Evolutionary conservation across 2,797 vertebrate species (phyloP), one percentile per base, ranked within the genome.

Genomic region (Lutjanus campechanus): DNA sequence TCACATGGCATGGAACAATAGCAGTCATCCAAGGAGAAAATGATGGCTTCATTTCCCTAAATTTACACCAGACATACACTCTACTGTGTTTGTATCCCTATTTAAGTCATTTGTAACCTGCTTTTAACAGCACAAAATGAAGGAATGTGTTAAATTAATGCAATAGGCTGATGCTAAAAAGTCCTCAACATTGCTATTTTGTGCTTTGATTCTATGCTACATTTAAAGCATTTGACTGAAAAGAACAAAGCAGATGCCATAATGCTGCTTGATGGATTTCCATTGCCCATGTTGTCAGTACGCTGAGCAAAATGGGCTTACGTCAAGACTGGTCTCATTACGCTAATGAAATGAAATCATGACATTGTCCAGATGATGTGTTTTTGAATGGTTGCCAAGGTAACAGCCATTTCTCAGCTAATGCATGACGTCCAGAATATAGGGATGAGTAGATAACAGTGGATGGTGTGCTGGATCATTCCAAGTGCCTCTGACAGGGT

Each of bases 361-460:
- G 76, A 84, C 82, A 81, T 84, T 81, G 85, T 91, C 84, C 77
- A 84, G 86, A 88, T 79, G 68, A 85, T 84, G 73, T 79, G 76
- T 87, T 83, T 90, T 82, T 61, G 6, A 81, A 61, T 60, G 69
- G 89, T 91, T 93, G 76, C 84, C 87, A 90, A 8, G 89, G 87
- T 79, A 89, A 89, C 82, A 56, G 63, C 44, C 66, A 72, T 83
- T 85, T 88, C 58, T 81, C 71, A 58, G 72, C 49, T 73, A 83
- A 83, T 83, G 73, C 73, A 85, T 56, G 41, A 80, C 75, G 72
- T 81, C 73, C 61, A 88, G 72, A 80, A 83, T 73, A 68, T 58
- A 73, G 62, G 68, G 76, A 83, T 68, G 84, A 83, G 72, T 70
- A 74, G 74, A 83, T 84, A 83, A 80, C 75, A 15, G 73, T 49